Conservation (phyloP, 2,797 vertebrate species). For the Toxotes lorentzi region DNA sequence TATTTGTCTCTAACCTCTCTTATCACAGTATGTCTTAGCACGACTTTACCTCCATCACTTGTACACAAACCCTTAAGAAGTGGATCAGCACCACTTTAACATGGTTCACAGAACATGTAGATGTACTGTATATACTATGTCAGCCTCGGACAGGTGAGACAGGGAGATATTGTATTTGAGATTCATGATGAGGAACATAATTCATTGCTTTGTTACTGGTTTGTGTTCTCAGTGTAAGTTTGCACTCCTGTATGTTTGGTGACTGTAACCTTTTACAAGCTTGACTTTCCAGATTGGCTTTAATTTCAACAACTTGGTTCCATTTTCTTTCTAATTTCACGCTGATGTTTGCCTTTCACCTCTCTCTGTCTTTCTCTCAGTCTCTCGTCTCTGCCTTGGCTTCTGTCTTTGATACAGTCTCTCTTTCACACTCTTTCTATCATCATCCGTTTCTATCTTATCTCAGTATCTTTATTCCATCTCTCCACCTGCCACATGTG, state of each 20-base stretch:
- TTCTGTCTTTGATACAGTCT: background rate
- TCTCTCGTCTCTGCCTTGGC: background rate
- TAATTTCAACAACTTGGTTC: background rate
- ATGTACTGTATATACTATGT: no score
- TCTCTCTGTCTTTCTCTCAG: background rate
- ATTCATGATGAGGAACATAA: background rate
- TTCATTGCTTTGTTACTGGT: background rate
- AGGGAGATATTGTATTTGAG: background rate
- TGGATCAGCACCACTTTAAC: background rate
- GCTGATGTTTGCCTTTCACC: background rate
- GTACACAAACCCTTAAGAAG: background rate
- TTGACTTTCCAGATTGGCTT: background rate
- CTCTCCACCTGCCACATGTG: constrained; percentile 28
- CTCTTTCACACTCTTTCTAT: constrained; percentile 1
- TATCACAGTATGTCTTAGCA: background rate
- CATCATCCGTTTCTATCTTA: constrained; percentile 24
- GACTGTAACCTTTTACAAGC: no score
- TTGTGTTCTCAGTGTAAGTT: background rate
- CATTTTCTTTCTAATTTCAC: background rate
- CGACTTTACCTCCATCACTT: background rate
- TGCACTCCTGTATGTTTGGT: background rate
- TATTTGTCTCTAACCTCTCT: background rate
- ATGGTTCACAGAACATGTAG: no score
- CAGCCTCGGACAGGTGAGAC: no score
- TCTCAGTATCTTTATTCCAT: constrained; percentile 40